Evolutionary conservation across 2,888 invertebrate genomes (phyloP).

Genomic region (Glomeris marginata): DNA sequence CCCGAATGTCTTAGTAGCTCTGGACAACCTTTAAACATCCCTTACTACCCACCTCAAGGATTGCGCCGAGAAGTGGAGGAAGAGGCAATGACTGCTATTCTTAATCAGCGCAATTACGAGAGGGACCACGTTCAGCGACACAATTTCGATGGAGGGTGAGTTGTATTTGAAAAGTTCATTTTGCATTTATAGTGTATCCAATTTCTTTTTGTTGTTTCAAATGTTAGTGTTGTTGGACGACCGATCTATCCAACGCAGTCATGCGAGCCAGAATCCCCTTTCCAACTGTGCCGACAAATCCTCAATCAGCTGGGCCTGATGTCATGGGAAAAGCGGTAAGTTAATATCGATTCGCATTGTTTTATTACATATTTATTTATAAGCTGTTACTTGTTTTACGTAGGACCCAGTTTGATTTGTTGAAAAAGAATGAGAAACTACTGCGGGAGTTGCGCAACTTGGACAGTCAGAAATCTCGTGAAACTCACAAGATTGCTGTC

Average conservation of each 20-base stretch:
- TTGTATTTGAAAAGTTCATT: slow-evolving; percentile 4
- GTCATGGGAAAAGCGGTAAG: slow-evolving; percentile 68
- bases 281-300: slow-evolving; percentile 73
- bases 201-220: not conserved
- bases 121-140: slow-evolving; percentile 44
- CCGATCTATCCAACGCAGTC: slow-evolving; percentile 37
- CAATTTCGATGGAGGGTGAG: slow-evolving; percentile 20
- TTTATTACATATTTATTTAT: slow-evolving; percentile 2
- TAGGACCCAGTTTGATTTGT: slow-evolving; percentile 56
- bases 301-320: slow-evolving; percentile 81
- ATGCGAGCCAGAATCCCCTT: slow-evolving; percentile 43
- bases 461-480: slow-evolving; percentile 81
- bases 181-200: slow-evolving; percentile 9
- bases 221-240: slow-evolving; percentile 35
- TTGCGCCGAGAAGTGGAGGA: slow-evolving; percentile 62
- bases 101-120: slow-evolving; percentile 72
- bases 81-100: slow-evolving; percentile 67
- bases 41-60: slow-evolving; percentile 49
- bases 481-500: slow-evolving; percentile 92
- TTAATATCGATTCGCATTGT: not conserved
- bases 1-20: slow-evolving; percentile 61
- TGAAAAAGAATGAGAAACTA: slow-evolving; percentile 75
- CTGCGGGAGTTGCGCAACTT: slow-evolving; percentile 80
- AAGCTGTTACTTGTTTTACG: not conserved
- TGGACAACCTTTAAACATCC: slow-evolving; percentile 59